phyloP scores from a whole-genome alignment of 2,113 vertebrate species.

The Ptyas mucosa region DNA sequence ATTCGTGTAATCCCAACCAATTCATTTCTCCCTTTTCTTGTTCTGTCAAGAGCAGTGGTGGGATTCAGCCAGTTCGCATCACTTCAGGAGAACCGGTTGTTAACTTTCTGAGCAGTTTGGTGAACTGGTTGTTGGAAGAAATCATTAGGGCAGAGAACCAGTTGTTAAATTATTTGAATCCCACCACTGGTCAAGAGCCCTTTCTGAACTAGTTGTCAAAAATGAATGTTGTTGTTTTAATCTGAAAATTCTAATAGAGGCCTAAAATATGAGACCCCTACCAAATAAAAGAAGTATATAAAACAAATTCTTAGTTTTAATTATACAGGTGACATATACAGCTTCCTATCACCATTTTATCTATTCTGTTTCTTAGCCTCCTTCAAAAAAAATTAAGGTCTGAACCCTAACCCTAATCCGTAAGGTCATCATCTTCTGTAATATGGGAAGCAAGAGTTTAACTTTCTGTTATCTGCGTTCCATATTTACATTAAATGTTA shows the following conservation, averaged over 20 bases:
- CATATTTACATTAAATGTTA: neutral
- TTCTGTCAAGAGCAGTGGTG: no score
- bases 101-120: no score
- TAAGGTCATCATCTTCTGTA: neutral
- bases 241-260: neutral
- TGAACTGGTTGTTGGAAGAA: no score
- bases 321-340: neutral
- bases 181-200: no score
- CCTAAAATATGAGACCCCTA: neutral
- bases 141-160: no score
- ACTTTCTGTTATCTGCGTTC: neutral
- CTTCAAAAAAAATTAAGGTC: neutral
- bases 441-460: neutral
- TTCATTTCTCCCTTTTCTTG: neutral
- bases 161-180: no score
- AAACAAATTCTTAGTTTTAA: neutral
- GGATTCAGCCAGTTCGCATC: no score
- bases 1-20: neutral
- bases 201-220: neutral
- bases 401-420: neutral
- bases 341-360: neutral
- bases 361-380: neutral
- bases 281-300: neutral
- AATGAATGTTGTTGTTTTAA: neutral
- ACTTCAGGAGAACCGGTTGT: no score